phyloP scores from a whole-genome alignment of 2,888 invertebrate species.

The Dryomyza anilis region DNA sequence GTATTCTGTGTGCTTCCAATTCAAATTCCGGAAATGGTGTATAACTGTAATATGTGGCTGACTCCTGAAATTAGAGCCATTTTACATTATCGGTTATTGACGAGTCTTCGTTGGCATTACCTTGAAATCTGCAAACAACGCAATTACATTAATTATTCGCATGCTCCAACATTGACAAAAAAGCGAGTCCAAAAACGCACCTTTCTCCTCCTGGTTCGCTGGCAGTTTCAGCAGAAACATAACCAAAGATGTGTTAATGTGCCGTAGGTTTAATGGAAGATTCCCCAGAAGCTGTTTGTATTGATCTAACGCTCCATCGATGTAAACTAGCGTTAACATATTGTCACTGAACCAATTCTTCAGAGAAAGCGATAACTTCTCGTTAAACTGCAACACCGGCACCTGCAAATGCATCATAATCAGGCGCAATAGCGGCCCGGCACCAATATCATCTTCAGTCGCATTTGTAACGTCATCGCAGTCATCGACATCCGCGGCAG shows the following conservation, averaged over 20 bases:
- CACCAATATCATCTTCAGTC: too few species aligned
- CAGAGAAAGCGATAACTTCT: constrained; percentile 39
- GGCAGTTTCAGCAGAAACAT: constrained; percentile 42
- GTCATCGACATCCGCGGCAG: constrained; percentile 15
- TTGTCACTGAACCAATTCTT: constrained; percentile 35
- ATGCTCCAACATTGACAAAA: constrained; percentile 45
- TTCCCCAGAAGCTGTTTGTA: constrained; percentile 38
- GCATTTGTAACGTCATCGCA: too few species aligned
- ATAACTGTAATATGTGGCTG: constrained; percentile 43
- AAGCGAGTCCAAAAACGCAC: constrained; percentile 32
- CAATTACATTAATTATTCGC: constrained; percentile 47
- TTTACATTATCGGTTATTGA: not conserved
- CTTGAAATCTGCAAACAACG: constrained; percentile 42
- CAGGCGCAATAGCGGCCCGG: constrained; percentile 26
- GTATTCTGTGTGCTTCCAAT: constrained; percentile 34
- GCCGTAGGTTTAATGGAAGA: constrained; percentile 41
- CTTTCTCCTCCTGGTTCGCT: constrained; percentile 20
- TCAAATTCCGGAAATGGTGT: constrained; percentile 44
- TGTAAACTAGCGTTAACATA: constrained; percentile 42
- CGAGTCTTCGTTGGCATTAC: constrained; percentile 28
- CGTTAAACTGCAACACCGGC: constrained; percentile 45
- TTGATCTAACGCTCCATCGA: constrained; percentile 34
- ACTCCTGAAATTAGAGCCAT: constrained; percentile 29
- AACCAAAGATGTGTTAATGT: constrained; percentile 44
- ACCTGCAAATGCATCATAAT: constrained; percentile 38